Base-by-base conservation (phyloP, 2,797 vertebrate genomes). In the Picus viridis region DNA sequence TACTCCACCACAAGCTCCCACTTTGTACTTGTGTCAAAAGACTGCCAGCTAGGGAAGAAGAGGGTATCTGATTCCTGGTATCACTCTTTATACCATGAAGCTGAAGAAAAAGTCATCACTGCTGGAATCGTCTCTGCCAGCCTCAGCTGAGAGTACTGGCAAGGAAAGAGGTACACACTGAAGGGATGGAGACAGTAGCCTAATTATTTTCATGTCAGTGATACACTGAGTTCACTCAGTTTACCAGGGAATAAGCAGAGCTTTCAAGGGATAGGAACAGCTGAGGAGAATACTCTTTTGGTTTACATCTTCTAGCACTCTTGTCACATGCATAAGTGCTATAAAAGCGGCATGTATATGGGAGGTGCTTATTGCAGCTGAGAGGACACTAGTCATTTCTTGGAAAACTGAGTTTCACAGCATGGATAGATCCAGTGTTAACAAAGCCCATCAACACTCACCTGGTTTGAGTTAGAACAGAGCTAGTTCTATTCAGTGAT, bases 131-230 rank as follows among this genome's bases (percentile, higher is more conserved):
- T 94, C 84, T 81, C 89, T 94, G 90, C 84, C 86, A 94, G 74
- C 67, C 86, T 93, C 88, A 94, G 88, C 95, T 94, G 93, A 90
- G 83, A 65, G 86, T 26, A 39, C 75, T 91, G 94, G 82, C 92
- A 95, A 81, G 2, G 67, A 85, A 62, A 4, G 59, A 87, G 72
- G 86, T 43, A 63, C 86, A 56, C 26, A 7, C 57, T 86, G 86
- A 85, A 59, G 73, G 70, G 47, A 89, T 12, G 74, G 67, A 68
- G 57, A 93, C 93, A 96, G 88, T 72, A 43, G 65, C 79, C 82
- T 67, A 49, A 93, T 96, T 95, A 88, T 96, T 81, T 89, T 76
- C 57, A 4, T 34, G 53, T 57, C 63, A 23, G 4, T 30, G 82
- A 83, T 61, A 72, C 88, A 90, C 68, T 92, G 88, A 86, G 74